A percentile compares a stretch with the other conserved stretches of the same genome.
phyloP scores from a whole-genome alignment of 2,888 invertebrate species.

The Ectemnius cavifrons region DNA sequence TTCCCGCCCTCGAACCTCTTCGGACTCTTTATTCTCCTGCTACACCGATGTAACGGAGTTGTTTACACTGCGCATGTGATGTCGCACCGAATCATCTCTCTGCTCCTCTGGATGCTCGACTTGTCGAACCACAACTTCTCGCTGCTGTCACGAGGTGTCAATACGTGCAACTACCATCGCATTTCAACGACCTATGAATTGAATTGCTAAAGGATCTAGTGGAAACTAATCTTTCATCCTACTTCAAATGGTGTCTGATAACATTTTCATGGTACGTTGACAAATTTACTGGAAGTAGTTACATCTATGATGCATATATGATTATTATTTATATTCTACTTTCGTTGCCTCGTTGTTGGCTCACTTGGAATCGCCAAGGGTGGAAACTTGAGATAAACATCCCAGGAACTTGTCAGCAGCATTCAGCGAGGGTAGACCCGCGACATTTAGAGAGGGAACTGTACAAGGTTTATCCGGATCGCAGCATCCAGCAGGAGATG shows the following conservation, averaged over 20 bases:
- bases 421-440: conserved; percentile 40
- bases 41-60: conserved; percentile 77
- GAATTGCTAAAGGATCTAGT: too few relatives aligned
- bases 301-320: too few relatives aligned
- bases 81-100: conserved; percentile 60
- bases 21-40: conserved; percentile 71
- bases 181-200: too few relatives aligned
- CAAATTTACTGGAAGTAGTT: too few relatives aligned
- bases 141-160: not conserved
- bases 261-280: too few relatives aligned
- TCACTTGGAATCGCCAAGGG: too few relatives aligned
- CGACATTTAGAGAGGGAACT: conserved; percentile 64
- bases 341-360: too few relatives aligned
- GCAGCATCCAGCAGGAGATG: conserved; percentile 45
- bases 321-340: too few relatives aligned
- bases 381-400: too few relatives aligned
- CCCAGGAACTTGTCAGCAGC: not conserved
- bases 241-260: too few relatives aligned
- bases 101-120: conserved; percentile 6
- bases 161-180: too few relatives aligned
- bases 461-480: conserved; percentile 68
- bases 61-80: conserved; percentile 78
- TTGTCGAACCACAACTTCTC: not conserved
- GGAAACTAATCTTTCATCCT: too few relatives aligned
- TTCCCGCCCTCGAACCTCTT: conserved; percentile 76